phyloP scores from a whole-genome alignment of 2,888 invertebrate species.

The Iphiclides podalirius region DNA sequence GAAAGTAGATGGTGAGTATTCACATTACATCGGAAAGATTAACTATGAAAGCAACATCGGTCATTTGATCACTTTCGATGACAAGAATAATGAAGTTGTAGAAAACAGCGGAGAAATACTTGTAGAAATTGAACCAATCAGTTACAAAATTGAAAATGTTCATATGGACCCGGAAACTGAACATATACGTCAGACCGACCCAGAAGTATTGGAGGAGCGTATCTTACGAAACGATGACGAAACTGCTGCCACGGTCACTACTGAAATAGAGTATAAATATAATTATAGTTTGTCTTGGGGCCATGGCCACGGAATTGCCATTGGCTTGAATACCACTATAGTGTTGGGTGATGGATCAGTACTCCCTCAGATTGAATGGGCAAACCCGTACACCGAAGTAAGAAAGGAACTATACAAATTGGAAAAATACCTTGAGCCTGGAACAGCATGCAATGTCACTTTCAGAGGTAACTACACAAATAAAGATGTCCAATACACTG shows the following conservation, averaged over 20 bases:
- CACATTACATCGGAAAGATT: constrained; percentile 86
- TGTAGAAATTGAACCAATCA: constrained; percentile 88
- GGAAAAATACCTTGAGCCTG: constrained; percentile 85
- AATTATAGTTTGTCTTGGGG: constrained; percentile 89
- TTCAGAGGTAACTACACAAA: constrained; percentile 86
- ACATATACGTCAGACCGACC: constrained; percentile 66
- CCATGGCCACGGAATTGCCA: constrained; percentile 85
- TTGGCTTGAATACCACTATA: constrained; percentile 84
- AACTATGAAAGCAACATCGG: constrained; percentile 84
- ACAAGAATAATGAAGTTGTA: constrained; percentile 75
- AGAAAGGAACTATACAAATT: constrained; percentile 80
- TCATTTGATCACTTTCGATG: constrained; percentile 84
- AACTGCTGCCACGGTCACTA: constrained; percentile 82
- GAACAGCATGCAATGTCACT: constrained; percentile 91
- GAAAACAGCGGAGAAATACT: constrained; percentile 87
- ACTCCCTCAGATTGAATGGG: constrained; percentile 85
- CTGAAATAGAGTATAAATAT: constrained; percentile 86
- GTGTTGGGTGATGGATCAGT: constrained; percentile 78
- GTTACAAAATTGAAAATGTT: constrained; percentile 87
- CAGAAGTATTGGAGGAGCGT: constrained; percentile 75
- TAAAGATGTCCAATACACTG: constrained; percentile 87
- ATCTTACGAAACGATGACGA: constrained; percentile 77
- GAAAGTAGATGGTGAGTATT: constrained; percentile 54
- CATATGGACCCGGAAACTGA: constrained; percentile 78
- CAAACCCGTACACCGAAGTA: constrained; percentile 76